These are phyloP conservation scores for Atta colombica DNA, from an alignment of 1,140 invertebrate species.

Conservation along the genomic window DNA sequence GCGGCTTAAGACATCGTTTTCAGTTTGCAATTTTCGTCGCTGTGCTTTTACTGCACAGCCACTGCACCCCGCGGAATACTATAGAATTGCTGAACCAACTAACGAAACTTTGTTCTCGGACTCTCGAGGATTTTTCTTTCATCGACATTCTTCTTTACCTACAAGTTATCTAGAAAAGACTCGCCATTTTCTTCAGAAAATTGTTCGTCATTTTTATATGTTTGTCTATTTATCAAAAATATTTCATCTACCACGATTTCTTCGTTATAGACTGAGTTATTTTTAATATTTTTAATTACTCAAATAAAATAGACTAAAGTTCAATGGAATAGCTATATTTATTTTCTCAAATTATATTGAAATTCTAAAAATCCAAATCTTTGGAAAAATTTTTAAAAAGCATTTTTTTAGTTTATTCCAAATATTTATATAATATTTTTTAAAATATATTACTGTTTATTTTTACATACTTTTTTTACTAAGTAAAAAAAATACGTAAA, in stretches of 20 bases:
- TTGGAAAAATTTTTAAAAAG: neutral
- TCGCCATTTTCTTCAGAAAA: neutral
- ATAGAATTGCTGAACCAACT: conserved; percentile 19
- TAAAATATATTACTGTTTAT: neutral
- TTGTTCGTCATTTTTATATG: conserved; percentile 8
- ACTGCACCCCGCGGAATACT: conserved; percentile 47
- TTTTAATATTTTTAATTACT: conserved; percentile 5
- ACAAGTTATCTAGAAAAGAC: neutral
- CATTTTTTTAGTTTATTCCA: neutral
- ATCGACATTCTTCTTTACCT: neutral
- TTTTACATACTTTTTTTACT: neutral
- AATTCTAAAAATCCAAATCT: neutral
- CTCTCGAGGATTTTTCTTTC: conserved; percentile 42
- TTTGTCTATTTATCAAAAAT: conserved; percentile 22
- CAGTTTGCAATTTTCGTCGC: conserved; percentile 65
- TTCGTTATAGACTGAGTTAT: neutral
- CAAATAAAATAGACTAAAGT: neutral
- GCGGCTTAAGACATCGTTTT: conserved; percentile 53
- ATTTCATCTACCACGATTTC: neutral
- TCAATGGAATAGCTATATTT: neutral
- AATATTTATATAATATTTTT: neutral
- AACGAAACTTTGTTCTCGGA: conserved; percentile 52
- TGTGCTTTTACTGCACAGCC: conserved; percentile 55
- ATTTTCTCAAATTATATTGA: neutral
- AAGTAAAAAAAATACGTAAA: neutral